phyloP scores from a whole-genome alignment of 2,888 invertebrate genomes.

The Drosophila gaucha region DNA sequence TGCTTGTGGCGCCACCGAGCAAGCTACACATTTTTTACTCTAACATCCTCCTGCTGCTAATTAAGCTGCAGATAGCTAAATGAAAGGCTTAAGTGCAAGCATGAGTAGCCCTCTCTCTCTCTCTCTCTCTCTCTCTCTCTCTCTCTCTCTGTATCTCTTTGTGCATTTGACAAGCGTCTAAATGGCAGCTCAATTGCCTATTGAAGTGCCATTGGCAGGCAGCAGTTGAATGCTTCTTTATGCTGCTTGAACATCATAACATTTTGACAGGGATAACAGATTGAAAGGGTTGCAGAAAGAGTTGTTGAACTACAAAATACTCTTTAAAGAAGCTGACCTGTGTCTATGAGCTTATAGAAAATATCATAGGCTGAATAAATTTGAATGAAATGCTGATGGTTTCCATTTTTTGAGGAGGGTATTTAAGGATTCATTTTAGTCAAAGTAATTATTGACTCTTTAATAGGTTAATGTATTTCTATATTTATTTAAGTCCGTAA shows the following conservation, averaged over 20 bases:
- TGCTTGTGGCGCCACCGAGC: conserved; percentile 30
- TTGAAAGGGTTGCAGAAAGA: not conserved
- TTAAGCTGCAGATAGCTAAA: conserved; percentile 49
- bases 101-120: not conserved
- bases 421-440: no score
- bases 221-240: conserved; percentile 23
- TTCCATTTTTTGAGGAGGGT: no score
- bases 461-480: no score
- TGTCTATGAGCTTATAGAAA: no score
- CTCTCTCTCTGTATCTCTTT: conserved; percentile 13
- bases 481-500: no score
- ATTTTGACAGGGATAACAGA: not conserved
- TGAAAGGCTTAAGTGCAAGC: conserved; percentile 42
- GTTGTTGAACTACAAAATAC: no score
- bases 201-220: conserved; percentile 61
- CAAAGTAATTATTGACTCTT: no score
- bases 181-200: conserved; percentile 52
- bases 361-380: no score
- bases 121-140: not conserved
- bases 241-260: conserved; percentile 9
- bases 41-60: conserved; percentile 31
- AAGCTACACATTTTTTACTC: conserved; percentile 27
- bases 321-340: not conserved
- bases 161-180: conserved; percentile 64
- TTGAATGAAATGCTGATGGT: no score